These are phyloP conservation scores for Takifugu bimaculatus DNA, from an alignment of 2,113 vertebrate species.

Conservation along the genomic window DNA sequence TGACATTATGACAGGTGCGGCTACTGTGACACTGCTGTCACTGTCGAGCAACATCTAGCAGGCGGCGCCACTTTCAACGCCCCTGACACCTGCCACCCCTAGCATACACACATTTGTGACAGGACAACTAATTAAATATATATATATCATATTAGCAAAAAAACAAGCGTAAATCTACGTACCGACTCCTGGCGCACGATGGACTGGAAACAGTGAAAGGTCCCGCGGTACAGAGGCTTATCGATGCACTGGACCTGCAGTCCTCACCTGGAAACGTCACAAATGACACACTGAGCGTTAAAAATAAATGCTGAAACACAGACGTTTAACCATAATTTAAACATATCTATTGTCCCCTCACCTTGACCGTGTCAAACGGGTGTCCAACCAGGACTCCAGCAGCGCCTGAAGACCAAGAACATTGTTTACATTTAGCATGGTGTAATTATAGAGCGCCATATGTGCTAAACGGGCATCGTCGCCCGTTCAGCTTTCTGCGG, in stretches of 20 bases:
- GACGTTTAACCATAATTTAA: not conserved
- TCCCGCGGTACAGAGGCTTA: slow-evolving; percentile 90
- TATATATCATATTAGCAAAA: too few species aligned
- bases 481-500: slow-evolving; percentile 9
- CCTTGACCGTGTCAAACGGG: slow-evolving; percentile 98
- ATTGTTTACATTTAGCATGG: not conserved
- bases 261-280: slow-evolving; percentile 81
- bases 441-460: too few species aligned
- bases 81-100: too few species aligned
- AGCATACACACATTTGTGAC: too few species aligned
- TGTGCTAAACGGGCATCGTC: slow-evolving; percentile 2
- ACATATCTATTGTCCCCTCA: slow-evolving; percentile 60
- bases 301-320: not conserved
- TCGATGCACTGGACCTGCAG: slow-evolving; percentile 91
- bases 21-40: too few species aligned
- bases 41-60: too few species aligned
- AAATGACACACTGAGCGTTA: not conserved
- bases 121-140: too few species aligned
- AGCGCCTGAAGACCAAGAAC: slow-evolving; percentile 77
- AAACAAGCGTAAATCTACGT: slow-evolving; percentile 54
- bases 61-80: too few species aligned
- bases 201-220: slow-evolving; percentile 92
- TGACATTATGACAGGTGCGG: too few species aligned
- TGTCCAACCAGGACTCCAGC: slow-evolving; percentile 96
- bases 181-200: slow-evolving; percentile 94